Base-by-base conservation (phyloP, 2,113 vertebrate species). In the Carassius auratus region DNA sequence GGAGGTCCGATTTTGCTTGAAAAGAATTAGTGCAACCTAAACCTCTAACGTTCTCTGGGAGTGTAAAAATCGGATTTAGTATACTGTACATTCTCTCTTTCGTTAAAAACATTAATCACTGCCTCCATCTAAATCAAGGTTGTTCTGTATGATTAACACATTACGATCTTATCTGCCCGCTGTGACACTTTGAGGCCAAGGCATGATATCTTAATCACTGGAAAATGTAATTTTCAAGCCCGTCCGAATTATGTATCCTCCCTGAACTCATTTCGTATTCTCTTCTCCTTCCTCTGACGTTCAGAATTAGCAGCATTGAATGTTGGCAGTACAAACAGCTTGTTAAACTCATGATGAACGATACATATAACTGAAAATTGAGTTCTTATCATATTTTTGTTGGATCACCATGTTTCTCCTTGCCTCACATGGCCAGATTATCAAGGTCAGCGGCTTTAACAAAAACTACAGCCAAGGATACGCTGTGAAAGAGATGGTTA, bases 171-270 rank as follows among this genome's bases (percentile, higher is more conserved):
- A 86, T 84, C 68, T 86, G 75, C 76, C 85, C 75, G 76, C 76
- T 45, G 74, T 88, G 87, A 81, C 87, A 88, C 80, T 88, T 88
- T 88, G 84, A 86, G 84, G 84, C 84, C 81, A 88, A 84, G 66
- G 57, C 61, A 84, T 81, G 78, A 78, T 86, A 59, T 71, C 85
- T 84, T 86, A 87, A 87, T 87, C 76, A 87, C 66, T 62, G 76
- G 75, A 62, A 84, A 87, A 84, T 84, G 66, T 74, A 48, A 84
- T 86, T 86, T 84, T 64, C 82, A 76, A 38, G 62, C 26, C 59
- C 21, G 42, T 64, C 83, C 84, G 55, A 83, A 86, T 85, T 85
- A 87, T 82, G 62, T 52, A 83, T 88, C 36, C 68, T 68, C 61
- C 33, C 33, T 84, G 57, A 87, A 84, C 68, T 81, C n/a, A 76